Base-by-base conservation (phyloP, 64 coral and sea anemone species). In the Orbicella faveolata region DNA sequence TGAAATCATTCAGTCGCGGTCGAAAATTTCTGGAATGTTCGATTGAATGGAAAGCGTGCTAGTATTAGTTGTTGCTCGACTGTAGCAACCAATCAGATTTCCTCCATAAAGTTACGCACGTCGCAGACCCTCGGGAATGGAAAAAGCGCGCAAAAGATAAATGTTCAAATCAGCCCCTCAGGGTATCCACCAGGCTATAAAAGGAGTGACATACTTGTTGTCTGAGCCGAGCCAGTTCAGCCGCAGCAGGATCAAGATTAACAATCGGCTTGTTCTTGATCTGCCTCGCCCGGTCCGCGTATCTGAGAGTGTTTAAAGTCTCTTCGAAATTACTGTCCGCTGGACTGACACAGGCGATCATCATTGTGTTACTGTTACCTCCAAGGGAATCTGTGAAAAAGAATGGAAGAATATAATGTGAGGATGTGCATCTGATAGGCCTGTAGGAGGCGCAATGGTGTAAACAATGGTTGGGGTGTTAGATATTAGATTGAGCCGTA, bases 251-350 rank as follows among this genome's bases (percentile, higher is more conserved):
- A 36, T 98, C 95, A 19, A 93, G 33, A 70, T 98, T 98, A 1
- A 98, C 92, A 10, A 98, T 98, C 0, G 95, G 95, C 63, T 98
- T 98, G 75, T 98, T 98, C 19, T 98, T 98, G 1, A 98, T 98
- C 74, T 98, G 95, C 52, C 95, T 48, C 4, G 95, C 95, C 2
- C 95, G 89, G 65, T 98, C 95, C 36, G 95, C 95, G 51, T 98
- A 98, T 35, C 95, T 52, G 1, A 98, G 80, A 0, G 95, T 98
- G 75, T 98, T 98, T 1, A 98, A 79, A 0, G 95, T 98, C 36
- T 98, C 95, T 59, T 98, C 95, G 2, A 94, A 88, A 79, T 98
- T 98, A 44, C 92, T 98, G 61, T 98, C 96, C 1, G 96, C 96
- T 6, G 96, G 96, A 61, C 96, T 98, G 0, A 98, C 96, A 39